Evolutionary conservation across 2,888 invertebrate species (phyloP).

Genomic region (Oxyteleia sp.): DNA sequence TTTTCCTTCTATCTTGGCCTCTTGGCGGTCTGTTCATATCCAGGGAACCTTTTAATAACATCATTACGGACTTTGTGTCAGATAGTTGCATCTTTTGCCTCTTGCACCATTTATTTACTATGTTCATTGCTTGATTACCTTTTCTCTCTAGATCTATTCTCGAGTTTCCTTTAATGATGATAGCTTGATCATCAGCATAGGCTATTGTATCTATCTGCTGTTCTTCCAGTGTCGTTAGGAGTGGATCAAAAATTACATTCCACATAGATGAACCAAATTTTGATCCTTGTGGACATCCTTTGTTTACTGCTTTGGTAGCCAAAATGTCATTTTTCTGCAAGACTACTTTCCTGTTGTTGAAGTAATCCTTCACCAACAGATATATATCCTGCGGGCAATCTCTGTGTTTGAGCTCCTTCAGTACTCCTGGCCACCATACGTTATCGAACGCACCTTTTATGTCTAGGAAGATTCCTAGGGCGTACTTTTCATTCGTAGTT

Average conservation of each 20-base stretch:
- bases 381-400: constrained; percentile 32
- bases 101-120: constrained; percentile 6
- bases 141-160: constrained; percentile 11
- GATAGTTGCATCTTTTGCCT: constrained; percentile 48
- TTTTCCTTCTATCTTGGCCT: too few species aligned
- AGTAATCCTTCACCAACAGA: constrained; percentile 12
- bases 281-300: constrained; percentile 45
- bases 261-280: constrained; percentile 45
- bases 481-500: constrained; percentile 13
- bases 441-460: constrained; percentile 52
- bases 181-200: constrained; percentile 50
- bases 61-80: constrained; percentile 27
- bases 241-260: constrained; percentile 56
- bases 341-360: constrained; percentile 16
- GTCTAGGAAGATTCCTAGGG: constrained; percentile 26
- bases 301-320: not conserved
- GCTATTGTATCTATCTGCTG: constrained; percentile 1
- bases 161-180: constrained; percentile 40
- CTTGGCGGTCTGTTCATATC: constrained; percentile 1
- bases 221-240: constrained; percentile 20
- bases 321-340: not conserved
- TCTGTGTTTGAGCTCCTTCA: constrained; percentile 25
- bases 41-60: constrained; percentile 29
- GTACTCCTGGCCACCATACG: constrained; percentile 37
- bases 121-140: constrained; percentile 9